These are phyloP conservation scores for Daktulosphaira vitifoliae DNA, from an alignment of 1,140 invertebrate species.

Conservation along the genomic window DNA sequence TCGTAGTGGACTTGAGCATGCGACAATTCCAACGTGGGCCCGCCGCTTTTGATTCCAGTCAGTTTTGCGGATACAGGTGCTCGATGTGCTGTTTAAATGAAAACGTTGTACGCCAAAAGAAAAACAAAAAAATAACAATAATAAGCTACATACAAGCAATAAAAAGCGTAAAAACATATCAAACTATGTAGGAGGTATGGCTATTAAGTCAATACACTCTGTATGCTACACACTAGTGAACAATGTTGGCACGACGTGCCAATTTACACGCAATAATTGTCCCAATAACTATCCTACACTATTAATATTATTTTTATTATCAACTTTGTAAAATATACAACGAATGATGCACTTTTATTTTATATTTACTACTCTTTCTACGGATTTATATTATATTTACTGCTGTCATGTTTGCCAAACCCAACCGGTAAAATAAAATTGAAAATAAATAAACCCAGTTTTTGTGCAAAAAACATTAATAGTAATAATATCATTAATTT, in stretches of 20 bases:
- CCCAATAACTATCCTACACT: constrained; percentile 7
- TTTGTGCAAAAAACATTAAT: too few species aligned
- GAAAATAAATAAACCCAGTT: too few species aligned
- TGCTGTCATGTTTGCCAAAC: too few species aligned
- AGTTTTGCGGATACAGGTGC: constrained; percentile 51
- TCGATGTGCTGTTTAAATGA: constrained; percentile 46
- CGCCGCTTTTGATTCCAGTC: constrained; percentile 47
- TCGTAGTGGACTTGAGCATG: constrained; percentile 78
- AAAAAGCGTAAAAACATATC: constrained; percentile 4
- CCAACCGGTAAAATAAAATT: too few species aligned
- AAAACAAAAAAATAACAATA: background rate
- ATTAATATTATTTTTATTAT: background rate
- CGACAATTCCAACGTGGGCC: constrained; percentile 59
- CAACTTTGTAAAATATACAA: background rate
- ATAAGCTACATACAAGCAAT: constrained; percentile 4
- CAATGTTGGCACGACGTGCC: background rate
- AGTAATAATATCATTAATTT: too few species aligned
- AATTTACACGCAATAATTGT: constrained; percentile 18
- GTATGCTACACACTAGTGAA: background rate
- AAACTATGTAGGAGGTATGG: too few species aligned
- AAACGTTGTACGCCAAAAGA: constrained; percentile 33
- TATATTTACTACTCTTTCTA: too few species aligned
- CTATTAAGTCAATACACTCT: too few species aligned
- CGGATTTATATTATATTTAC: background rate
- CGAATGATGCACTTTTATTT: too few species aligned